Conservation (phyloP, 2,888 invertebrate species). For the Nomada fabriciana region DNA sequence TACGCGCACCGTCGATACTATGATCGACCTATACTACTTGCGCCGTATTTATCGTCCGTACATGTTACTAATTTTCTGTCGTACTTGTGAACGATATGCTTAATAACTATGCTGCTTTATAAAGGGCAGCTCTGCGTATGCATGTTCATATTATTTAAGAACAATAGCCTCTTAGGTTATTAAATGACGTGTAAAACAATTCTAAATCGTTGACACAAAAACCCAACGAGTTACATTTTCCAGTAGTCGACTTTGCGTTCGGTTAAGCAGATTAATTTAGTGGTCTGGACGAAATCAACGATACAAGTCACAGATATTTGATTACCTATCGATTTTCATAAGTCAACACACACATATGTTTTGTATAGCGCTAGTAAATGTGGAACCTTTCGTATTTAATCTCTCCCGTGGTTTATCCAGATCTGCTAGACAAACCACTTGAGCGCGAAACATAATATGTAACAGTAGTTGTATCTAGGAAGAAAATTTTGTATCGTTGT, state of each 20-base stretch:
- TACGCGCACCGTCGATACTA: constrained; percentile 37
- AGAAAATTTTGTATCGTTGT: background rate
- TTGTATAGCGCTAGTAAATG: background rate
- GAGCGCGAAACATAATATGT: background rate
- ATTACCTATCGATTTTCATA: constrained; percentile 27
- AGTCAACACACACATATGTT: too few relatives aligned
- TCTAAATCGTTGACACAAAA: background rate
- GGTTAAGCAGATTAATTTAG: constrained; percentile 32
- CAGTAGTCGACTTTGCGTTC: background rate
- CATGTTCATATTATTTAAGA: background rate
- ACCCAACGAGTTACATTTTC: background rate
- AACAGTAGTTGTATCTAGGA: too few relatives aligned
- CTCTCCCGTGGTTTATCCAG: too few relatives aligned
- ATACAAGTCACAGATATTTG: constrained; percentile 27
- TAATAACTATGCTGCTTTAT: background rate
- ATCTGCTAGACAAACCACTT: background rate
- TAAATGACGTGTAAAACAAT: too few relatives aligned
- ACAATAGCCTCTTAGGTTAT: too few relatives aligned
- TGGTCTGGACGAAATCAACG: constrained; percentile 21
- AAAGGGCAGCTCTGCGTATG: background rate
- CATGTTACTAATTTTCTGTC: background rate
- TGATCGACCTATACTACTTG: constrained; percentile 50
- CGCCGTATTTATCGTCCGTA: background rate
- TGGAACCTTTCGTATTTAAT: background rate
- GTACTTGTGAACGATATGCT: background rate